Evolutionary conservation across 35 echinoderm and acorn worm genomes (phyloP), one percentile per base, ranked within the genome.

Genomic region (Ophioderma brevispina): DNA sequence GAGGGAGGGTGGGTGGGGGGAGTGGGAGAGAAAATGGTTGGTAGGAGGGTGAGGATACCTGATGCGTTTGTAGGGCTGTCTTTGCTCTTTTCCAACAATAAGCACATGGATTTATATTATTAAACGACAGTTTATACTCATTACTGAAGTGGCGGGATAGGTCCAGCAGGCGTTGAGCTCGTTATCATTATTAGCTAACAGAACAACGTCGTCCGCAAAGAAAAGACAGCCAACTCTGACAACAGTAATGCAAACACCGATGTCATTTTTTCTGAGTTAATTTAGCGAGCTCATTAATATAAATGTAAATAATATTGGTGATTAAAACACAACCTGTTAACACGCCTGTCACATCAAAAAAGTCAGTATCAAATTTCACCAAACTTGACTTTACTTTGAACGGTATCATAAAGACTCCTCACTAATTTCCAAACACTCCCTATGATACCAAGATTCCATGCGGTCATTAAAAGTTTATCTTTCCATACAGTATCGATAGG

Each of bases 371-470:
- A 8, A n/a, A 80, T 37, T 4, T 40, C 38, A 6, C 78, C 78
- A 80, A 80, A 80, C 13, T 37, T 40, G 1, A 80, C 78, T 23
- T 80, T 80, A 37, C 78, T 23, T 80, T 80, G 33, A 80, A 80
- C 78, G 25, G 33, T 80, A 21, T 80, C 25, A 80, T 80, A 80
- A 37, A 80, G 38, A 36, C 4, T 36, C 5, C 31, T 80, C 25
- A 80, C 4, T 11, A 80, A 34, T 80, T 80, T 80, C 33, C 33
- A 40, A 37, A 36, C 17, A 18, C 34, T 13, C 33, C 78, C 78
- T 36, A 10, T 80, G 33, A 80, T 80, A 15, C 78, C 78, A 37
- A 80, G 4, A 23, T 80, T 80, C 38, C 38, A 36, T 4, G 38
- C 38, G 1, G 31, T 31, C 17, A 36, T 1, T 10, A 80, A 35